Percentiles rank a stretch among this genome's conserved stretches.
These are phyloP conservation scores for Muschampia plurimacula DNA, from an alignment of 2,888 invertebrate species.

Conservation along the genomic window DNA sequence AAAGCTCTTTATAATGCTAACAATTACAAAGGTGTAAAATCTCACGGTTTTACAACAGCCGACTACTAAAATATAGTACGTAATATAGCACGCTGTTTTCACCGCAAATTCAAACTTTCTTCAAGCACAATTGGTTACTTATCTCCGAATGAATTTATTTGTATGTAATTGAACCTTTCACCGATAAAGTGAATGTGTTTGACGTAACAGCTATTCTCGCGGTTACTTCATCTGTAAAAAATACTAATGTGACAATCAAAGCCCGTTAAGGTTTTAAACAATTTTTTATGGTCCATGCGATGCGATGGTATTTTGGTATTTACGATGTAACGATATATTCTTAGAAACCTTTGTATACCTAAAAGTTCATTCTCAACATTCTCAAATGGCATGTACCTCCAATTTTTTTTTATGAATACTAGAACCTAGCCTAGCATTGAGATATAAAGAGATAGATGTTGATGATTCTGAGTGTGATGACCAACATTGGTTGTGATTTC, in stretches of 20 bases:
- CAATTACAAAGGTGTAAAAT: slow-evolving; percentile 32
- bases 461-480: neutral
- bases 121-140: slow-evolving; percentile 47
- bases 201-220: slow-evolving; percentile 22
- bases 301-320: too few species aligned
- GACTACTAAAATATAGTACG: slow-evolving; percentile 24
- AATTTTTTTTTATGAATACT: neutral
- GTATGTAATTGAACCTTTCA: slow-evolving; percentile 64
- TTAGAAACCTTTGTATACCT: too few species aligned
- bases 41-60: slow-evolving; percentile 23
- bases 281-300: neutral
- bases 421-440: neutral
- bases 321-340: too few species aligned
- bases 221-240: neutral
- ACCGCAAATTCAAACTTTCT: slow-evolving; percentile 41
- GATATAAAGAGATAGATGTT: neutral
- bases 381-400: neutral
- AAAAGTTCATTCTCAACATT: neutral
- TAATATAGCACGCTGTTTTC: slow-evolving; percentile 13
- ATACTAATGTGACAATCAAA: slow-evolving; percentile 11
- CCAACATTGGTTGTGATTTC: too few species aligned
- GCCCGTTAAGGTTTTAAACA: neutral
- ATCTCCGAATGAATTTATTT: slow-evolving; percentile 53
- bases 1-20: slow-evolving; percentile 16
- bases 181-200: slow-evolving; percentile 64